A percentile compares a stretch with the other conserved stretches of the same genome.
These are phyloP conservation scores for Mylabris sibirica DNA, from an alignment of 2,888 invertebrate species.

Conservation along the genomic window DNA sequence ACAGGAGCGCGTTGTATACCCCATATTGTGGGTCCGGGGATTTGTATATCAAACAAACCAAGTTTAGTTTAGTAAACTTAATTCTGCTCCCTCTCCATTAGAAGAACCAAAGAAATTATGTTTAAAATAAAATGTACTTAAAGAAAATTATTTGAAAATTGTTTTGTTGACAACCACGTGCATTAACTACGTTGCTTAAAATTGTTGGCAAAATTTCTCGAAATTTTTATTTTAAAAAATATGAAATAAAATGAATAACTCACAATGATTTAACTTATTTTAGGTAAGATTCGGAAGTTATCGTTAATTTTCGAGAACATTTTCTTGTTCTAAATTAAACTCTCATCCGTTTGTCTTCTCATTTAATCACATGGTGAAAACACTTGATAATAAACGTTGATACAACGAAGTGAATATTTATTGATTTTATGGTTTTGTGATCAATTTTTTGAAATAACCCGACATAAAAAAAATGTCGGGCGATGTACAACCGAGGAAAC, in stretches of 20 bases:
- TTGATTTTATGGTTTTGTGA: conserved; percentile 39
- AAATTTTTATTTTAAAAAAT: conserved; percentile 4
- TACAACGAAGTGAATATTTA: neutral
- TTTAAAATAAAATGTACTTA: neutral
- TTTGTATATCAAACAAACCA: conserved; percentile 38
- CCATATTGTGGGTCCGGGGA: conserved; percentile 39
- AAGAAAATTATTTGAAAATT: neutral
- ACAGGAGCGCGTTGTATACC: conserved; percentile 38
- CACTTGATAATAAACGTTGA: conserved; percentile 26
- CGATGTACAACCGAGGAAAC: conserved; percentile 85
- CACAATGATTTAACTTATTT: conserved; percentile 35
- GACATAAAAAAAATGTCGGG: conserved; percentile 78
- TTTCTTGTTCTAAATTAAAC: conserved; percentile 37
- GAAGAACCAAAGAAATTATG: neutral
- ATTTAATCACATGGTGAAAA: conserved; percentile 33
- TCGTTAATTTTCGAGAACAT: conserved; percentile 36
- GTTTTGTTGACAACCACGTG: neutral
- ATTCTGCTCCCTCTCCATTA: neutral
- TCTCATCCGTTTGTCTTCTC: conserved; percentile 31
- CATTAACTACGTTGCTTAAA: neutral
- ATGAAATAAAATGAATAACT: neutral
- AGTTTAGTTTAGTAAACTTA: conserved; percentile 11
- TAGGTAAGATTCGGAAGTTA: conserved; percentile 37
- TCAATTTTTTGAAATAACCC: conserved; percentile 35
- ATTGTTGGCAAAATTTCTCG: neutral